Conservation (phyloP, 2,888 invertebrate genomes). For the Auanema freiburgensis region DNA sequence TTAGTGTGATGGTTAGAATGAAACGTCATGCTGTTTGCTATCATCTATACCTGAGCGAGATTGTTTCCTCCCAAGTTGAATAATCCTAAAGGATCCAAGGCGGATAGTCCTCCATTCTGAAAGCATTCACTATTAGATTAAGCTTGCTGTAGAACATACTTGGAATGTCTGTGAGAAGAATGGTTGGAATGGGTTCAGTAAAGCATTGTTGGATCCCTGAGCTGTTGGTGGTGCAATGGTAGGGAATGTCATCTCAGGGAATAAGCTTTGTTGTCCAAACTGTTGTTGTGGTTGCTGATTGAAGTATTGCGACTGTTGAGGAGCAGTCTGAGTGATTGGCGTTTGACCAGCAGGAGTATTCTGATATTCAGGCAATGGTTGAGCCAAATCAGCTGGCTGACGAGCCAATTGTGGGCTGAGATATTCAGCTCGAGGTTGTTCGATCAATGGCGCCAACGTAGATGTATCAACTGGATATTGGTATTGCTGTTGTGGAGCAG, state of each 20-base stretch:
- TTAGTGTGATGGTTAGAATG: not conserved
- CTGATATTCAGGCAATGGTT: slow-evolving; percentile 40
- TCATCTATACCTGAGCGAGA: not conserved
- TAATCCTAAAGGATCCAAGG: slow-evolving; percentile 18
- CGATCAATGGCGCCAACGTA: slow-evolving; percentile 42
- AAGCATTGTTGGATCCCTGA: slow-evolving; percentile 13
- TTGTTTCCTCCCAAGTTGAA: slow-evolving; percentile 17
- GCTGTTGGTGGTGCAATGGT: not conserved
- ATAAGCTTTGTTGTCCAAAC: slow-evolving; percentile 11
- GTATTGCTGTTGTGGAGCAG: slow-evolving; percentile 28
- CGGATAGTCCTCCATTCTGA: slow-evolving; percentile 3
- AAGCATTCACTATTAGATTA: no score
- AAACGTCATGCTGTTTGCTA: no score
- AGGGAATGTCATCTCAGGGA: not conserved
- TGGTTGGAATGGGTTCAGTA: slow-evolving; percentile 60
- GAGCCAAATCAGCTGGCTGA: slow-evolving; percentile 40
- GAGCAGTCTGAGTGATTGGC: slow-evolving; percentile 1
- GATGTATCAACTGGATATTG: slow-evolving; percentile 32
- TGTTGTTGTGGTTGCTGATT: slow-evolving; percentile 18
- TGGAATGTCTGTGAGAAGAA: slow-evolving; percentile 46
- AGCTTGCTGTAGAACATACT: no score
- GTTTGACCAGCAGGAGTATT: no score
- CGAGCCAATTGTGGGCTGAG: slow-evolving; percentile 29
- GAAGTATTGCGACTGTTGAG: slow-evolving; percentile 22
- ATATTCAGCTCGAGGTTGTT: slow-evolving; percentile 31